These are phyloP conservation scores for Acestrorhynchus altus DNA, from an alignment of 2,797 vertebrate genomes.

Conservation along the genomic window DNA sequence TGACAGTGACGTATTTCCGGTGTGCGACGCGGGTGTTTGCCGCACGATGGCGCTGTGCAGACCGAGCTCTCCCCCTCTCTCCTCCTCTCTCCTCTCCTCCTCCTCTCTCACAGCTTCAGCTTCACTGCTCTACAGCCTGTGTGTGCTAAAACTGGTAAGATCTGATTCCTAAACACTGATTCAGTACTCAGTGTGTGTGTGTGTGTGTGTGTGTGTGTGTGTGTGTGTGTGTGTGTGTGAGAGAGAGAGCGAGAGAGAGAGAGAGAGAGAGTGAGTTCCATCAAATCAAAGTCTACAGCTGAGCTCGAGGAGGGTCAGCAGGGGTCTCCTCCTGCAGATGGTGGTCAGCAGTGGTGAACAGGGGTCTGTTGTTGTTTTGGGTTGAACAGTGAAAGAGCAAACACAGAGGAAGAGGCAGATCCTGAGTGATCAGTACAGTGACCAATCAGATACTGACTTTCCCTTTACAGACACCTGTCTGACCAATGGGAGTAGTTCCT, in stretches of 20 bases:
- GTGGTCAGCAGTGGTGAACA: neutral
- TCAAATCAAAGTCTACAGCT: too few species aligned
- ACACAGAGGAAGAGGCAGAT: slow-evolving; percentile 33
- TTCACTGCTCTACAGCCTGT: neutral
- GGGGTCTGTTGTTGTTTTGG: slow-evolving; percentile 18
- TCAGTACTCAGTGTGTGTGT: too few species aligned
- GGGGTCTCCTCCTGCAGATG: too few species aligned
- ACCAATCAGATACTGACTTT: slow-evolving; percentile 62
- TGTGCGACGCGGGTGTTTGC: slow-evolving; percentile 1
- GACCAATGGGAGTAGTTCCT: slow-evolving; percentile 64
- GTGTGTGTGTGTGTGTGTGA: neutral
- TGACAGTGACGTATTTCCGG: slow-evolving; percentile 31
- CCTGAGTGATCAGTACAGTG: slow-evolving; percentile 47
- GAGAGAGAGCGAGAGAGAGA: neutral
- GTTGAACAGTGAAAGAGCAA: slow-evolving; percentile 12
- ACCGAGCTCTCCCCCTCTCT: neutral
- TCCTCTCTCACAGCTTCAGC: neutral
- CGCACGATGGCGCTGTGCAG: slow-evolving; percentile 52
- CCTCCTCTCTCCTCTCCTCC: neutral
- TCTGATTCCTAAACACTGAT: too few species aligned
- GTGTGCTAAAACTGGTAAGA: slow-evolving; percentile 44
- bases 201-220: neutral
- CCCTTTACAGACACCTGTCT: neutral
- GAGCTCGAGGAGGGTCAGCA: neutral
- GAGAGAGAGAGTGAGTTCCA: neutral